phyloP scores from a whole-genome alignment of 2,888 invertebrate species.

The Athalia cordata region DNA sequence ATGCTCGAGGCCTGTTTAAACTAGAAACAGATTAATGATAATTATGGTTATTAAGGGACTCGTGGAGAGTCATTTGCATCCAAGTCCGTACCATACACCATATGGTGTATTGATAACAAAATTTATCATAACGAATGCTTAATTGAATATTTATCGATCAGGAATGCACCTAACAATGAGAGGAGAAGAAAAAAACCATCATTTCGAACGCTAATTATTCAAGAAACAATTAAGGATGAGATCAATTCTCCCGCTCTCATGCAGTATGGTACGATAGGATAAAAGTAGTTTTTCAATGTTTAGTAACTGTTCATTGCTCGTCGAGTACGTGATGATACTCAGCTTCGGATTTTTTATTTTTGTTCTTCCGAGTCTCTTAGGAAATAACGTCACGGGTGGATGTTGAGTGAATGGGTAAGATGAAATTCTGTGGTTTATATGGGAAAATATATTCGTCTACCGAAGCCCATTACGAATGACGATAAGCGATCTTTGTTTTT shows the following conservation, averaged over 20 bases:
- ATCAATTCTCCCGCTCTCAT: too few species aligned
- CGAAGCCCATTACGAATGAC: not conserved
- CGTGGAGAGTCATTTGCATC: constrained; percentile 62
- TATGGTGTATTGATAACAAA: constrained; percentile 56
- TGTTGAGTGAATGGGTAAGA: not conserved
- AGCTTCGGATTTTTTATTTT: not conserved
- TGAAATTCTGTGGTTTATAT: constrained; percentile 2
- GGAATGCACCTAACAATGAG: not conserved
- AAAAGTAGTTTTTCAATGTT: too few species aligned
- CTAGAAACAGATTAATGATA: constrained; percentile 64
- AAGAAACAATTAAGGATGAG: too few species aligned
- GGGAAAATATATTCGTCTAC: not conserved
- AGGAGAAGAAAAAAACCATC: too few species aligned
- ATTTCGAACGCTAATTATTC: too few species aligned
- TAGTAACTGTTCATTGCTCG: too few species aligned
- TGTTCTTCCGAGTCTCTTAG: too few species aligned
- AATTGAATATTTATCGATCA: not conserved
- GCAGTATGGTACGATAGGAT: too few species aligned
- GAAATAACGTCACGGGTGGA: too few species aligned
- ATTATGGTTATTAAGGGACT: constrained; percentile 65
- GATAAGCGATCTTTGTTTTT: constrained; percentile 16
- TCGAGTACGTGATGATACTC: too few species aligned
- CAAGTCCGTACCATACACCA: constrained; percentile 57
- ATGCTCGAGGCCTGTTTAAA: constrained; percentile 49
- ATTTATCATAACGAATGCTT: constrained; percentile 21